These are phyloP conservation scores for Cliona cf. orientalis DNA, from an alignment of 37 sponge, comb jelly and placozoan species.

Conservation along the genomic window DNA sequence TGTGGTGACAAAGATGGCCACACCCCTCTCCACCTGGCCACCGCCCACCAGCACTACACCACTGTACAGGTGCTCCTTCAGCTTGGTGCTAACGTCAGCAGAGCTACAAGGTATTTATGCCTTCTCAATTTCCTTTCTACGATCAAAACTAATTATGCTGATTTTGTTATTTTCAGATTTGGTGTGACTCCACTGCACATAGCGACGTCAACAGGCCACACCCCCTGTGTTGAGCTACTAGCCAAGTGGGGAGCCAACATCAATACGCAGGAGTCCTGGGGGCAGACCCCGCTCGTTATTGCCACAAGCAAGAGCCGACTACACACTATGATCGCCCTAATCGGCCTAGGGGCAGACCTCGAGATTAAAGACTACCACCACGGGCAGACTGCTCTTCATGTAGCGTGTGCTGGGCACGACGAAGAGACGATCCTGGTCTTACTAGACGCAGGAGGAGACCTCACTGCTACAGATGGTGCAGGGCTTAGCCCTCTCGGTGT, in stretches of 20 bases:
- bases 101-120: constrained; percentile 28
- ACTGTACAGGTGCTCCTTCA: constrained; percentile 41
- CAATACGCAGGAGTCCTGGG: constrained; percentile 84
- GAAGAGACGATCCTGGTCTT: constrained; percentile 51
- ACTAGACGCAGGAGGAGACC: constrained; percentile 55
- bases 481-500: constrained; percentile 63
- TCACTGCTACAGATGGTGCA: background rate
- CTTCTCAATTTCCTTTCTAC: background rate
- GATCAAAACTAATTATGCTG: background rate
- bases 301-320: constrained; percentile 46
- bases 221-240: constrained; percentile 40
- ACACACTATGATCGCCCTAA: constrained; percentile 40
- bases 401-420: constrained; percentile 53
- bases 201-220: constrained; percentile 65
- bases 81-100: constrained; percentile 42
- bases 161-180: constrained; percentile 31
- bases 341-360: constrained; percentile 28
- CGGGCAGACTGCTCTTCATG: constrained; percentile 53
- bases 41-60: constrained; percentile 21
- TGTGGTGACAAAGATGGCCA: constrained; percentile 48
- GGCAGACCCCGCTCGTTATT: constrained; percentile 78
- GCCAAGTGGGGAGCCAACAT: constrained; percentile 34
- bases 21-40: constrained; percentile 50
- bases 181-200: constrained; percentile 73
- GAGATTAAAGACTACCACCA: constrained; percentile 55